Percentiles rank a stretch among this genome's conserved stretches.
These are phyloP conservation scores for Scortum barcoo DNA, from an alignment of 2,113 vertebrate species.

Conservation along the genomic window DNA sequence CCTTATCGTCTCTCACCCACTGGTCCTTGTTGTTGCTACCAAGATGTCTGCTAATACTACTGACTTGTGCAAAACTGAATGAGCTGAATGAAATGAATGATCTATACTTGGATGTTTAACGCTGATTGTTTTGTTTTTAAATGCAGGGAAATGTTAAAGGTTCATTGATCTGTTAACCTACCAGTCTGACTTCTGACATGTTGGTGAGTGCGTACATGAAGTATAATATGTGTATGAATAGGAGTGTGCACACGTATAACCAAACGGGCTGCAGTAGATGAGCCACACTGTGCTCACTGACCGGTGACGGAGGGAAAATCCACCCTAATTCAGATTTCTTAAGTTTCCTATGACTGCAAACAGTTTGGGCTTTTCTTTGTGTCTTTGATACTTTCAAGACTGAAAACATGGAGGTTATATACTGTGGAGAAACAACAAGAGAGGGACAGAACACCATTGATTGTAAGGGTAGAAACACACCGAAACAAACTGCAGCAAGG, in stretches of 20 bases:
- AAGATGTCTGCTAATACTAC: slow-evolving; percentile 50
- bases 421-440: background rate
- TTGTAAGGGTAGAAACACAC: slow-evolving; percentile 42
- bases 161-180: slow-evolving; percentile 37
- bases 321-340: slow-evolving; percentile 23
- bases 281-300: slow-evolving; percentile 16
- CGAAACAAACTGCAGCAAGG: background rate
- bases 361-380: background rate
- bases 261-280: slow-evolving; percentile 34
- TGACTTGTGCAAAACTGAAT: slow-evolving; percentile 53
- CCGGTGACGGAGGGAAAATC: slow-evolving; percentile 23
- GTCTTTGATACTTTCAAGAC: background rate
- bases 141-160: slow-evolving; percentile 54
- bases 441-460: slow-evolving; percentile 35
- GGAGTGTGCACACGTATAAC: slow-evolving; percentile 46
- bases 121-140: slow-evolving; percentile 55
- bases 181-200: slow-evolving; percentile 24
- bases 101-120: slow-evolving; percentile 49
- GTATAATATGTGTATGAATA: slow-evolving; percentile 21
- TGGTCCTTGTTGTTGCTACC: slow-evolving; percentile 53
- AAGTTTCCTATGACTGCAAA: background rate
- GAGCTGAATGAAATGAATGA: slow-evolving; percentile 57
- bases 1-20: slow-evolving; percentile 21
- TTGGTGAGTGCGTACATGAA: slow-evolving; percentile 20
- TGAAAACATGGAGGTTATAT: background rate